These are phyloP conservation scores for Cosmopolites sordidus DNA, from an alignment of 2,888 invertebrate species.

Conservation along the genomic window DNA sequence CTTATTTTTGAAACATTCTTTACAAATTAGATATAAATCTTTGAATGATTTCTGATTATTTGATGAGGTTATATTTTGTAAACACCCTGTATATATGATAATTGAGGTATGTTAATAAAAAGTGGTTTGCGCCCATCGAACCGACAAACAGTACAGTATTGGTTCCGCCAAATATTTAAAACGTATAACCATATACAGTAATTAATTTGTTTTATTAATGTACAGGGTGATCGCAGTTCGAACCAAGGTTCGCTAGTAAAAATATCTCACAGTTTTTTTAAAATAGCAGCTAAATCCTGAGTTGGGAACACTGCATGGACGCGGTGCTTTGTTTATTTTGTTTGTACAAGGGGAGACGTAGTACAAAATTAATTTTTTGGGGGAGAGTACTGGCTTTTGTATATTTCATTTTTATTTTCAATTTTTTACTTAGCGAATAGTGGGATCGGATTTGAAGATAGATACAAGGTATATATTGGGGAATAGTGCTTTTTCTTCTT, in stretches of 20 bases:
- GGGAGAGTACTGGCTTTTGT: slow-evolving; percentile 27
- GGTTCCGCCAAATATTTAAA: slow-evolving; percentile 27
- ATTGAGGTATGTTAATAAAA: too few species aligned
- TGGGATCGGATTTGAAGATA: neutral
- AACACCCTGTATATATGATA: too few species aligned
- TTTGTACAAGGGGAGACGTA: slow-evolving; percentile 28
- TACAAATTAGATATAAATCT: too few species aligned
- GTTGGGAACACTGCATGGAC: slow-evolving; percentile 35
- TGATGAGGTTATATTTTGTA: too few species aligned
- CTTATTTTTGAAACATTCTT: too few species aligned
- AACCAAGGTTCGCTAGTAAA: slow-evolving; percentile 45
- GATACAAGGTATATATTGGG: too few species aligned
- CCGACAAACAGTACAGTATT: slow-evolving; percentile 27
- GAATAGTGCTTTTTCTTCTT: too few species aligned
- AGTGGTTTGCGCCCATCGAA: too few species aligned
- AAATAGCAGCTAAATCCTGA: slow-evolving; percentile 50
- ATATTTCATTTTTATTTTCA: neutral
- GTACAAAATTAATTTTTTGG: slow-evolving; percentile 28
- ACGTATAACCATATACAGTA: slow-evolving; percentile 29
- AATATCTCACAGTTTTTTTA: slow-evolving; percentile 49
- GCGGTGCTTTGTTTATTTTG: slow-evolving; percentile 16
- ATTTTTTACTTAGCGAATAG: neutral
- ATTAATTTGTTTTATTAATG: slow-evolving; percentile 35
- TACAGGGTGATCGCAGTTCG: slow-evolving; percentile 35
- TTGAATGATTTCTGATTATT: too few species aligned